Percentiles rank a stretch among this genome's conserved stretches.
Conservation (phyloP, 2,797 vertebrate genomes). For the Onychomys torridus region DNA sequence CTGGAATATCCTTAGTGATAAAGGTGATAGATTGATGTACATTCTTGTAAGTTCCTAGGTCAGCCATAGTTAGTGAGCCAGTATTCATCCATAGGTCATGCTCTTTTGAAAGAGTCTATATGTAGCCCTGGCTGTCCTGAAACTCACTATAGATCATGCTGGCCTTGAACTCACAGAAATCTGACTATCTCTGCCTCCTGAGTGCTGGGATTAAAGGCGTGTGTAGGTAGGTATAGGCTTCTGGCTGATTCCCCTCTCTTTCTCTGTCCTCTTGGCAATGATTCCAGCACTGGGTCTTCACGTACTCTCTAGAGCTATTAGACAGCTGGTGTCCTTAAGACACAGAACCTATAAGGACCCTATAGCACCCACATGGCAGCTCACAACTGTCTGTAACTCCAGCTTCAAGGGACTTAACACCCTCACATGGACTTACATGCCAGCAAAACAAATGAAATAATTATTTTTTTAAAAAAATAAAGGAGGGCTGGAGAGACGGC, state of each 20-base stretch:
- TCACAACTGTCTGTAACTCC: not conserved
- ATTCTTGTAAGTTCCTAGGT: not conserved
- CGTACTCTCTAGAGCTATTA: not conserved
- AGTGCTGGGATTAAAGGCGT: not conserved
- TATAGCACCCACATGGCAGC: not conserved
- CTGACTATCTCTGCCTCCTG: not conserved
- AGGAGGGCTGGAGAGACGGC: no score
- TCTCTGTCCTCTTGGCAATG: not conserved
- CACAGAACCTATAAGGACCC: not conserved
- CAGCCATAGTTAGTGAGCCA: not conserved
- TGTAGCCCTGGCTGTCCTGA: not conserved
- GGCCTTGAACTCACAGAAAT: not conserved
- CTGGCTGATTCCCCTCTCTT: not conserved
- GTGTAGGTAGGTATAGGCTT: not conserved
- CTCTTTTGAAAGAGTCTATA: not conserved
- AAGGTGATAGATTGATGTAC: not conserved
- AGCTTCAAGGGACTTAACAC: not conserved
- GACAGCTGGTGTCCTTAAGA: not conserved
- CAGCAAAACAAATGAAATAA: not conserved
- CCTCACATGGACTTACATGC: not conserved
- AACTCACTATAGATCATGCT: no score
- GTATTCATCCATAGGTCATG: not conserved
- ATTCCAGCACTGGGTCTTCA: not conserved
- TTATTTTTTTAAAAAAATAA: not conserved
- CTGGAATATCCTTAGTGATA: not conserved